These are phyloP conservation scores for Cosmorhoe ocellata DNA, from an alignment of 2,888 invertebrate species.

Conservation along the genomic window DNA sequence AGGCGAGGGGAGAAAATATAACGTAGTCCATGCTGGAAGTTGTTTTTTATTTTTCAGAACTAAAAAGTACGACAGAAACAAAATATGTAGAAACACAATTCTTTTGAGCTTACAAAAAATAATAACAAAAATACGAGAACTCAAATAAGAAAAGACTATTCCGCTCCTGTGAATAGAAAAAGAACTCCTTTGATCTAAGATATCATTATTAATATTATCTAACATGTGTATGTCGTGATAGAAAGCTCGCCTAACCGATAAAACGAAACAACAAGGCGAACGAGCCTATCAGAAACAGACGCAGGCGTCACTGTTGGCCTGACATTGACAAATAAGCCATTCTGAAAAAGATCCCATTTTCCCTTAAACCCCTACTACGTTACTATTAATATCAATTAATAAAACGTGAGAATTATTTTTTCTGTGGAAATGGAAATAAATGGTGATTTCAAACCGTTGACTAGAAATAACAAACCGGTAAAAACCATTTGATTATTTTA, in stretches of 20 bases:
- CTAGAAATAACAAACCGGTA: neutral
- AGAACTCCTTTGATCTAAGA: conserved; percentile 28
- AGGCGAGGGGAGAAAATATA: conserved; percentile 5
- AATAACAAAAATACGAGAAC: neutral
- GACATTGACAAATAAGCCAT: conserved; percentile 76
- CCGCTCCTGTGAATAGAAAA: conserved; percentile 29
- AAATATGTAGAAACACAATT: too few relatives aligned
- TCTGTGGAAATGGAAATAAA: conserved; percentile 39
- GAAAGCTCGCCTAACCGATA: conserved; percentile 60
- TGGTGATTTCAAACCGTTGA: conserved; percentile 10
- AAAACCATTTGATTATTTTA: neutral
- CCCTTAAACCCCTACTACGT: conserved; percentile 58
- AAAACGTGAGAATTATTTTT: conserved; percentile 30
- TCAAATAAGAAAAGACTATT: conserved; percentile 16
- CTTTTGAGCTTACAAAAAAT: neutral
- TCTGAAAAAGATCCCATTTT: conserved; percentile 69
- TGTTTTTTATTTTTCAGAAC: too few relatives aligned
- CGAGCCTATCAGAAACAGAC: conserved; percentile 69
- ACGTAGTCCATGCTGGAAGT: neutral
- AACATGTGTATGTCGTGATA: conserved; percentile 34
- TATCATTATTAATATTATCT: conserved; percentile 34
- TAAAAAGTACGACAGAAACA: too few relatives aligned
- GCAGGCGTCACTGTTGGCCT: conserved; percentile 61
- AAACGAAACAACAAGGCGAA: conserved; percentile 68
- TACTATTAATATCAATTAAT: conserved; percentile 50